These are phyloP conservation scores for Cottoperca gobio DNA, from an alignment of 2,797 vertebrate species.

Conservation along the genomic window DNA sequence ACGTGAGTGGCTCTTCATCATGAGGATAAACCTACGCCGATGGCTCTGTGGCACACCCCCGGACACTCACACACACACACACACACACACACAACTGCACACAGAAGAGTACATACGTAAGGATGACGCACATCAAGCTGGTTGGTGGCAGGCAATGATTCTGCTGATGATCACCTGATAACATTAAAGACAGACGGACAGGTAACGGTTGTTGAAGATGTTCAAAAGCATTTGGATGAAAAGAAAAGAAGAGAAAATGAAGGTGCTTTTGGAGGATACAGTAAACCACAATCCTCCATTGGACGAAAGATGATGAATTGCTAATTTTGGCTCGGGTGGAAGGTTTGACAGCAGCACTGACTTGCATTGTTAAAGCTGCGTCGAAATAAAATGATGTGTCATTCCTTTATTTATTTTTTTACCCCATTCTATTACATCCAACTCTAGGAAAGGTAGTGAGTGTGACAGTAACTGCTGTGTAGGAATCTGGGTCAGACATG, in stretches of 20 bases:
- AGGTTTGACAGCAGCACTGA: slow-evolving; percentile 49
- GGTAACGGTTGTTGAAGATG: slow-evolving; percentile 1
- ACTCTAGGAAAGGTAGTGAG: slow-evolving; percentile 56
- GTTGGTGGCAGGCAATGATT: slow-evolving; percentile 28
- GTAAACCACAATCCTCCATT: slow-evolving; percentile 8
- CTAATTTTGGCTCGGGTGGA: slow-evolving; percentile 45
- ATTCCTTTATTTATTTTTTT: slow-evolving; percentile 27
- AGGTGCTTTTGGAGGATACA: not conserved
- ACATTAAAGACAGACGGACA: not conserved
- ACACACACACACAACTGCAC: not conserved
- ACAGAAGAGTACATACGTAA: slow-evolving; percentile 1
- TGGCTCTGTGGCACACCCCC: slow-evolving; percentile 25
- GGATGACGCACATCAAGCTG: slow-evolving; percentile 21
- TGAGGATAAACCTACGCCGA: slow-evolving; percentile 44
- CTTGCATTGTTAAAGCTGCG: slow-evolving; percentile 55
- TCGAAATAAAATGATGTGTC: slow-evolving; percentile 50
- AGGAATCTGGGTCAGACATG: slow-evolving; percentile 79
- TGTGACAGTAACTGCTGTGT: slow-evolving; percentile 64
- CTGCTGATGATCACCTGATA: slow-evolving; percentile 4
- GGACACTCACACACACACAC: slow-evolving; percentile 5
- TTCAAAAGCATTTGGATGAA: not conserved
- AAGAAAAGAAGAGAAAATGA: not conserved
- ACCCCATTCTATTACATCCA: slow-evolving; percentile 44
- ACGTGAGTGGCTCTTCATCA: slow-evolving; percentile 59
- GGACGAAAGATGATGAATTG: slow-evolving; percentile 53